Conservation (phyloP, 2,888 invertebrate species). For the Pammene aurita region DNA sequence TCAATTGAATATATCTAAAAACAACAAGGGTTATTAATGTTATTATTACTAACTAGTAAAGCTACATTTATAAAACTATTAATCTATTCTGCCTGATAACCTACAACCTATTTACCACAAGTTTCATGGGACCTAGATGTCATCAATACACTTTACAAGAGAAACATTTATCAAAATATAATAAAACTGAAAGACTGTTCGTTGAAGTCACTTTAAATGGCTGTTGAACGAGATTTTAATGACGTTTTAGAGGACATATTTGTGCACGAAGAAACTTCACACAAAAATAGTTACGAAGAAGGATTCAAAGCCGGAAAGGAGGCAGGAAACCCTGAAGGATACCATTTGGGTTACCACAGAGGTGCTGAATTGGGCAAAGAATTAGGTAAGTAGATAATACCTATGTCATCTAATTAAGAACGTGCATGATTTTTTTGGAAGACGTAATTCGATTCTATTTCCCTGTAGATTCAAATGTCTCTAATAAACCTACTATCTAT, state of each 20-base stretch:
- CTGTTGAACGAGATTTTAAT: constrained; percentile 86
- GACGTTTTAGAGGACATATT: constrained; percentile 88
- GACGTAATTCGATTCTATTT: too few relatives aligned
- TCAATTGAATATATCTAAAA: not conserved
- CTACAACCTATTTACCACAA: not conserved
- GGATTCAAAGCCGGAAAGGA: constrained; percentile 85
- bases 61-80: too few relatives aligned
- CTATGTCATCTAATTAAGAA: not conserved
- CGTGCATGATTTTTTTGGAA: too few relatives aligned
- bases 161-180: too few relatives aligned
- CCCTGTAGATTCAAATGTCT: too few relatives aligned
- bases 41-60: too few relatives aligned
- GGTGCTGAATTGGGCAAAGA: constrained; percentile 90
- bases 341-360: constrained; percentile 89
- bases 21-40: not conserved
- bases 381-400: constrained; percentile 73
- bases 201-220: constrained; percentile 58
- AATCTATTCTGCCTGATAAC: not conserved
- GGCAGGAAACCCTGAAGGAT: constrained; percentile 87
- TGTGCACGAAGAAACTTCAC: constrained; percentile 86
- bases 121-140: too few relatives aligned
- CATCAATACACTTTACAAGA: too few relatives aligned
- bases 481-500: too few relatives aligned
- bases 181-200: not conserved
- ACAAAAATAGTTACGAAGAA: constrained; percentile 85